Percentiles rank a stretch among this genome's conserved stretches.
phyloP scores from a whole-genome alignment of 2,888 invertebrate species.

The Temnothorax unifasciatus region DNA sequence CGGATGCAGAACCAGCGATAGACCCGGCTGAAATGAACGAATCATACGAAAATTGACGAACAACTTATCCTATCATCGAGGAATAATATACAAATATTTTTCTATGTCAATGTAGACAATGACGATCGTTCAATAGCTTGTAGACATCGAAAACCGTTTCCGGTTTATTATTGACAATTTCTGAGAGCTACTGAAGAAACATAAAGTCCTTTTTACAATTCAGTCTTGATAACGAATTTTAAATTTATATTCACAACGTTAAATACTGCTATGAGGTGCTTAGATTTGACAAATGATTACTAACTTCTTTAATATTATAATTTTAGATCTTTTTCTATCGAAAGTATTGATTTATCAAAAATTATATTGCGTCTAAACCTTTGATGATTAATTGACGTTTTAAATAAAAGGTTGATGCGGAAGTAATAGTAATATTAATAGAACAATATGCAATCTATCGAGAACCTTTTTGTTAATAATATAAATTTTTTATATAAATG shows the following conservation, averaged over 20 bases:
- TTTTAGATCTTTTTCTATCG: slow-evolving; percentile 28
- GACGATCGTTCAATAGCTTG: not conserved
- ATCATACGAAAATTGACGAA: slow-evolving; percentile 15
- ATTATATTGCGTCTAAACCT: not conserved
- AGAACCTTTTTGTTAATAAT: not conserved
- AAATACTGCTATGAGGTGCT: slow-evolving; percentile 14
- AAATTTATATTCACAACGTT: slow-evolving; percentile 63
- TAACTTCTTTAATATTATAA: slow-evolving; percentile 57
- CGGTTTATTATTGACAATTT: slow-evolving; percentile 6
- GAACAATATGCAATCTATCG: not conserved
- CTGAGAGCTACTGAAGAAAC: not conserved
- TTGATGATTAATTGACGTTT: not conserved
- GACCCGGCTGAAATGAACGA: not conserved
- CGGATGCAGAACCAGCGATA: slow-evolving; percentile 6
- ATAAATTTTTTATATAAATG: not conserved
- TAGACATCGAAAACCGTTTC: not conserved
- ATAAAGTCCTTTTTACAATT: slow-evolving; percentile 54
- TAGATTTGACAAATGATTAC: slow-evolving; percentile 20
- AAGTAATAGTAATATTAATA: not conserved
- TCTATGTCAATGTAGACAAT: not conserved
- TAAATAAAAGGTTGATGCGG: not conserved
- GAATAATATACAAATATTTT: slow-evolving; percentile 11
- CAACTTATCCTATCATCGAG: slow-evolving; percentile 4
- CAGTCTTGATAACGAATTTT: slow-evolving; percentile 49
- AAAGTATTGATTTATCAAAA: slow-evolving; percentile 38